Percentiles rank a stretch among this genome's conserved stretches.
phyloP scores from a whole-genome alignment of 2,888 invertebrate species.

The Lasius fuliginosus region DNA sequence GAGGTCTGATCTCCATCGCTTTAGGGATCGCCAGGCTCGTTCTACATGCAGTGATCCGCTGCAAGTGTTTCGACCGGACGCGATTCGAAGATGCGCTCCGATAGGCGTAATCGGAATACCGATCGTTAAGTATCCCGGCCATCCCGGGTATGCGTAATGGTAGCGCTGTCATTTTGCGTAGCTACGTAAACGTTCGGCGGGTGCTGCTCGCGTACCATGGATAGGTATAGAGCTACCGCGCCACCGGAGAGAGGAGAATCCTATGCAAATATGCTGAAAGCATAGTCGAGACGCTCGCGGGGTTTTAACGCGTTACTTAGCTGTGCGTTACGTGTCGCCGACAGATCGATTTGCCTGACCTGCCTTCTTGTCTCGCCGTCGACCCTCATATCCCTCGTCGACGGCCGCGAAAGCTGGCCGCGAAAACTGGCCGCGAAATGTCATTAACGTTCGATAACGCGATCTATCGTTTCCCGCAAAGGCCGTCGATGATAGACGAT shows the following conservation, averaged over 20 bases:
- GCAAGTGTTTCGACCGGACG: constrained; percentile 16
- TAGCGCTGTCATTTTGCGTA: constrained; percentile 59
- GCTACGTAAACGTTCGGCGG: constrained; percentile 53
- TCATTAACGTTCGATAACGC: constrained; percentile 70
- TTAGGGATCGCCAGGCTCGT: constrained; percentile 24
- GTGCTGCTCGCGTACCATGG: constrained; percentile 61
- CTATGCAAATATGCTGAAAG: constrained; percentile 76
- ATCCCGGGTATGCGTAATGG: constrained; percentile 41
- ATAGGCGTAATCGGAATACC: constrained; percentile 59
- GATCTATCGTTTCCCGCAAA: constrained; percentile 60
- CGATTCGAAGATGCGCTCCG: constrained; percentile 38
- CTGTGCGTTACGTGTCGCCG: constrained; percentile 72
- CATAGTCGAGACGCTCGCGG: constrained; percentile 71
- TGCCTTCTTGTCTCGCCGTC: constrained; percentile 53
- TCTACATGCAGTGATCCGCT: constrained; percentile 32
- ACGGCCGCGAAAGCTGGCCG: constrained; percentile 39
- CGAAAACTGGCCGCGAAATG: constrained; percentile 69
- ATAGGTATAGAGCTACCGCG: constrained; percentile 43
- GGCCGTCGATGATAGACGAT: constrained; percentile 45
- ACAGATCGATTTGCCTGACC: constrained; percentile 72
- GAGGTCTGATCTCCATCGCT: constrained; percentile 34
- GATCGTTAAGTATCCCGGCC: constrained; percentile 57
- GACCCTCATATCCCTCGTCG: constrained; percentile 34
- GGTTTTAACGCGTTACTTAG: constrained; percentile 77
- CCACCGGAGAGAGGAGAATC: constrained; percentile 71